These are phyloP conservation scores for Temnothorax nylanderi DNA, from an alignment of 1,140 invertebrate species.

Conservation along the genomic window DNA sequence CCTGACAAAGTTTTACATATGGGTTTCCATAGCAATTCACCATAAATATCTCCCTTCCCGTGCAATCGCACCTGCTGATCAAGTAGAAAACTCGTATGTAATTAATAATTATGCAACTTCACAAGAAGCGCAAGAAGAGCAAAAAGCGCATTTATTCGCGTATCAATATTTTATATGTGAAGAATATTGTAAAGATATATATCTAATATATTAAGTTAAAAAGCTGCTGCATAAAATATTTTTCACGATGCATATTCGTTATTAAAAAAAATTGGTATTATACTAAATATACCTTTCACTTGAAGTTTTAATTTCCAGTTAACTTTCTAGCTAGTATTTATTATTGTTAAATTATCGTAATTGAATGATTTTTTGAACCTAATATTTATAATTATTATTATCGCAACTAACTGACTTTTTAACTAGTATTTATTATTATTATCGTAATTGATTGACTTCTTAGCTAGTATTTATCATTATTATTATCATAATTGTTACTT, in stretches of 20 bases:
- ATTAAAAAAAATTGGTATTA: background rate
- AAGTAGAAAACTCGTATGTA: background rate
- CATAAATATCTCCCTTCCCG: constrained; percentile 13
- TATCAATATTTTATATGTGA: background rate
- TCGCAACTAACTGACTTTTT: background rate
- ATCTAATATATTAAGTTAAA: background rate
- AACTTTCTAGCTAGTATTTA: background rate
- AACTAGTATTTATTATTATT: background rate
- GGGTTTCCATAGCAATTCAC: constrained; percentile 69
- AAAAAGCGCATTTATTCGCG: background rate
- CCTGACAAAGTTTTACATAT: constrained; percentile 9
- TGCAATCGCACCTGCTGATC: constrained; percentile 50
- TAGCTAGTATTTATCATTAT: background rate
- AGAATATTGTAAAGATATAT: background rate
- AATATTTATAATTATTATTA: too few species aligned
- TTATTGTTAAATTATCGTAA: background rate
- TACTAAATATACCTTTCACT: background rate
- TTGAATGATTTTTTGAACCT: background rate
- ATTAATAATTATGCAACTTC: background rate
- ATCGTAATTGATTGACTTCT: background rate
- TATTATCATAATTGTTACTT: background rate
- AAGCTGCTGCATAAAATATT: background rate
- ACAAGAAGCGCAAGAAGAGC: background rate
- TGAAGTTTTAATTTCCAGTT: background rate
- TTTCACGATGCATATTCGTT: background rate